Percentiles rank a stretch among this genome's conserved stretches.
Evolutionary conservation across 2,888 invertebrate genomes (phyloP).

Genomic region (Lepidocyrtoides sp.): DNA sequence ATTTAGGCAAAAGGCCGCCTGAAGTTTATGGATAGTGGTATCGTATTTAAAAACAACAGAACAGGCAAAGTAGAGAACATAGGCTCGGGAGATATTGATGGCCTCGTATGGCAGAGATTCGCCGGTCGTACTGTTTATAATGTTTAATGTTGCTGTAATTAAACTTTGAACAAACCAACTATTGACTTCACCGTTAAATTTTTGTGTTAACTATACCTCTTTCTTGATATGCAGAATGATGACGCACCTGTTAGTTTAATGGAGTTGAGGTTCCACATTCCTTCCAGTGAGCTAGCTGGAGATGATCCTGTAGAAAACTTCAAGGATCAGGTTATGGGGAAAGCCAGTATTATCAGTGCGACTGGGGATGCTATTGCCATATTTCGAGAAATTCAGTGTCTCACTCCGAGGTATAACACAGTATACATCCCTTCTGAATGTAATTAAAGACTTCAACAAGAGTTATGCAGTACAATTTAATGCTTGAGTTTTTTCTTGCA

Average conservation of each 20-base stretch:
- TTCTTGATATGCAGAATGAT: conserved; percentile 93
- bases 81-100: conserved; percentile 93
- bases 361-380: conserved; percentile 99
- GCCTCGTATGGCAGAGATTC: conserved; percentile 97
- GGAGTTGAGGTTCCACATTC: conserved; percentile 99
- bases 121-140: no score
- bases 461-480: no score
- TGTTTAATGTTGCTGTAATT: background rate
- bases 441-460: background rate
- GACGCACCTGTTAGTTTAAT: conserved; percentile 98
- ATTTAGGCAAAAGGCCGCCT: conserved; percentile 95
- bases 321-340: conserved; percentile 98
- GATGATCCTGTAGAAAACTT: conserved; percentile 99
- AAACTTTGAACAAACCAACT: background rate
- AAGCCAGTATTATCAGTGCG: conserved; percentile 98
- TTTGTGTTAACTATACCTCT: background rate
- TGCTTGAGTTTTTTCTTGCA: conserved; percentile 89
- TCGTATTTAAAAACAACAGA: conserved; percentile 96
- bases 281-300: conserved; percentile 94
- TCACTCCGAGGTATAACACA: conserved; percentile 99
- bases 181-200: background rate
- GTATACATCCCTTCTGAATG: no score
- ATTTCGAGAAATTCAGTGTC: conserved; percentile 98
- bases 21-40: conserved; percentile 92
- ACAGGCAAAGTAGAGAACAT: conserved; percentile 99